phyloP scores from a whole-genome alignment of 2,797 vertebrate species.

The Fistularia commersonii region DNA sequence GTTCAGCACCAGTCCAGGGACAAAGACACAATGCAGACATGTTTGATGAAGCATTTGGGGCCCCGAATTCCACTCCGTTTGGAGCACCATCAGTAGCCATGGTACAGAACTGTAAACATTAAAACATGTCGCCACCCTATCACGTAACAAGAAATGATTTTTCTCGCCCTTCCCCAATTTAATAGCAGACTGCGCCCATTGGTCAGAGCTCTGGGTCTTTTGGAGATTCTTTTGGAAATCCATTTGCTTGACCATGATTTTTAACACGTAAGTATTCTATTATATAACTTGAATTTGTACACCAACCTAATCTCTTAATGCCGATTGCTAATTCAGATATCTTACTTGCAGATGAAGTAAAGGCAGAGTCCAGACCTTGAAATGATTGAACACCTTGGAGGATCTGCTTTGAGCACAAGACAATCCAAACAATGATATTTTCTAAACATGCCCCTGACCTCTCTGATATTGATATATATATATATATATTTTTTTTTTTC shows the following conservation, averaged over 20 bases:
- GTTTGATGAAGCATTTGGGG: conserved; percentile 82
- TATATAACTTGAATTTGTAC: background rate
- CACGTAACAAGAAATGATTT: background rate
- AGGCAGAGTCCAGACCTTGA: conserved; percentile 16
- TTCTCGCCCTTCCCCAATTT: background rate
- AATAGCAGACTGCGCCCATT: conserved; percentile 40
- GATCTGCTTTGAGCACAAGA: conserved; percentile 49
- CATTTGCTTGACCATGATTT: conserved; percentile 78
- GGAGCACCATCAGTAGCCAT: conserved; percentile 56
- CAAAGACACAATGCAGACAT: conserved; percentile 45
- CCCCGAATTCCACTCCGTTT: conserved; percentile 64
- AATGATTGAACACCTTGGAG: conserved; percentile 25
- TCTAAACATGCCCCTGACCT: conserved; percentile 18
- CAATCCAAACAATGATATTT: conserved; percentile 53
- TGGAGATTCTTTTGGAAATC: conserved; percentile 83
- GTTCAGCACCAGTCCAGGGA: conserved; percentile 25
- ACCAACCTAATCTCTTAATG: background rate
- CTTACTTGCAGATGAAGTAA: conserved; percentile 5
- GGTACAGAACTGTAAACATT: conserved; percentile 56
- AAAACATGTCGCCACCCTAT: background rate
- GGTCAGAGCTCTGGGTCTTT: conserved; percentile 62
- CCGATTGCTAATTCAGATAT: no score
- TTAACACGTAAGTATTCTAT: conserved; percentile 21
- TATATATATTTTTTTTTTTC: conserved; percentile 9
- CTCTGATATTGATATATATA: background rate